Conservation (phyloP, 2,797 vertebrate genomes). For the Propithecus deckenii region DNA sequence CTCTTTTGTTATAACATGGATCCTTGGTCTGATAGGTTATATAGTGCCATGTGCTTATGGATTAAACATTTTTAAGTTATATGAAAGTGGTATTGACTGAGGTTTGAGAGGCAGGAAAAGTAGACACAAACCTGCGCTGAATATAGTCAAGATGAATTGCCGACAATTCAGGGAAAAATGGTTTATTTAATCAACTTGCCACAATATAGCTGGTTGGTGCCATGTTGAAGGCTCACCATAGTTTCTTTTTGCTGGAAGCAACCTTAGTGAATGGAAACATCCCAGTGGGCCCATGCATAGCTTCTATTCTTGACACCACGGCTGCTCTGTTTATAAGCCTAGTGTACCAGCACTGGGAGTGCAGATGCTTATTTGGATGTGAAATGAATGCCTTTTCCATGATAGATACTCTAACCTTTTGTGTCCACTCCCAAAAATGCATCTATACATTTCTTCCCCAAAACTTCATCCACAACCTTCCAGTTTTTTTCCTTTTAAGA, state of each 20-base stretch:
- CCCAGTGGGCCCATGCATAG: rapidly evolving
- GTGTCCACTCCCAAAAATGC: background rate
- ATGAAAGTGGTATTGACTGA: background rate
- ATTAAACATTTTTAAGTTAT: background rate
- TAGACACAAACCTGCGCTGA: background rate
- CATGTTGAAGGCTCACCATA: background rate
- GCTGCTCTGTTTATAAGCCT: background rate
- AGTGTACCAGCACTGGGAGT: background rate
- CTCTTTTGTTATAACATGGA: background rate
- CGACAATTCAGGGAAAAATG: background rate
- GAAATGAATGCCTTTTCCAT: background rate
- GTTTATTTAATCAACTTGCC: background rate
- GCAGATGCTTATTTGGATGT: background rate
- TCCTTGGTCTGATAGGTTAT: background rate
- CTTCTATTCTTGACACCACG: background rate
- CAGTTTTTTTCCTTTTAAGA: background rate
- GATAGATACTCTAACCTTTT: background rate
- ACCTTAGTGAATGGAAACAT: background rate
- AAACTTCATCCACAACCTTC: background rate
- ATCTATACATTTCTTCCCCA: background rate
- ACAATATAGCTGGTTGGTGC: background rate
- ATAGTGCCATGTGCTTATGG: background rate
- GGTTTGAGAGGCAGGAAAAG: background rate
- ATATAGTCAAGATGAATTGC: background rate
- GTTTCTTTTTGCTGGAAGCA: background rate